Evolutionary conservation across 2,888 invertebrate species (phyloP).

Genomic region (Leptinotarsa tumamoca): DNA sequence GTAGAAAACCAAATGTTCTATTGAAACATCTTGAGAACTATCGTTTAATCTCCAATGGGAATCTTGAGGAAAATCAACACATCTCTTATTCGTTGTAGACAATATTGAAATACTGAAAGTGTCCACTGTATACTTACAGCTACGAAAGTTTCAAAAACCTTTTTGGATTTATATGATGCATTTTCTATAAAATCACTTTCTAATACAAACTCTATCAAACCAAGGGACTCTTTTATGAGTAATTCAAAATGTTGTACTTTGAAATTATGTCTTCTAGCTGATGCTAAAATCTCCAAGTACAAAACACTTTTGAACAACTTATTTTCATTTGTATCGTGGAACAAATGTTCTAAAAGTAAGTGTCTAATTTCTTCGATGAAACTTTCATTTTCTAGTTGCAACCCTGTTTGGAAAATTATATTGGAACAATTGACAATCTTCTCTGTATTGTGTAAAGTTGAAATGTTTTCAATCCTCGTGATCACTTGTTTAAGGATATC

Average conservation of each 20-base stretch:
- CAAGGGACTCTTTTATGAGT: conserved; percentile 39
- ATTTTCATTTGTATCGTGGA: conserved; percentile 22
- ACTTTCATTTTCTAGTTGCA: background rate
- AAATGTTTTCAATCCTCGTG: conserved; percentile 19
- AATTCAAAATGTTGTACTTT: conserved; percentile 26
- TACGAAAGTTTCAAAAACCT: conserved; percentile 53
- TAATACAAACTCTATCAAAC: conserved; percentile 38
- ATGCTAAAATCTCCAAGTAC: conserved; percentile 37
- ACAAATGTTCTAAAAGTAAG: conserved; percentile 19
- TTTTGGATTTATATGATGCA: conserved; percentile 40
- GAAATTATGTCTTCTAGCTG: conserved; percentile 30
- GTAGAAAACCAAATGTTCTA: too few species aligned
- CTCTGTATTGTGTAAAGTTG: conserved; percentile 39
- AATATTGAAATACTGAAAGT: background rate
- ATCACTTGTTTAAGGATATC: conserved; percentile 31
- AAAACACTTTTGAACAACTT: conserved; percentile 37
- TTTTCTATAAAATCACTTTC: conserved; percentile 31
- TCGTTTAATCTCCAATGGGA: too few species aligned
- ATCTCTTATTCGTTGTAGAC: background rate
- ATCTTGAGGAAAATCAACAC: background rate
- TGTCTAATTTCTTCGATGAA: conserved; percentile 36
- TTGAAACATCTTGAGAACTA: too few species aligned
- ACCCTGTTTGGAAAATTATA: conserved; percentile 33
- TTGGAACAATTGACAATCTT: conserved; percentile 42
- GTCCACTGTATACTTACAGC: conserved; percentile 48